Evolutionary conservation across 2,888 invertebrate genomes (phyloP), one percentile per base, ranked within the genome.

Genomic region (Lithophane semibrunnea): DNA sequence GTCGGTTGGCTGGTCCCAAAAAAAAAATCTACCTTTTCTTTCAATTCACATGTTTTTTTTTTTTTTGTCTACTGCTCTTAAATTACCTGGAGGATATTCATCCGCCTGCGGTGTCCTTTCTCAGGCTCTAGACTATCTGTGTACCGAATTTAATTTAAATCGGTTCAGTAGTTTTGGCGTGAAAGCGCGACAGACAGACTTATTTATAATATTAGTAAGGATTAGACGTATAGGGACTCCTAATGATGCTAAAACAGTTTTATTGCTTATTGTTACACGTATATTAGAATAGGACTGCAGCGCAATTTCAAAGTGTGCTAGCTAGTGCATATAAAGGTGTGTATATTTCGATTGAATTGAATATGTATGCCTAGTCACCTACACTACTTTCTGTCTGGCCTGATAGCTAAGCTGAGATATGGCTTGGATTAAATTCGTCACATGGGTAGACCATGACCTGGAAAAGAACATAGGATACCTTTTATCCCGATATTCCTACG

Each of bases 171-270:
- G 29, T 29, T 29, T 29, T 29, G 29, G 29, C 29, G 29, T 29
- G 29, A 29, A 29, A 29, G 29, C 29, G 29, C 29, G 29, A 29
- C 29, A 29, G 29, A 29, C 29, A 29, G 29, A 29, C 29, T 29
- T 29, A 29, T 29, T 29, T 29, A 29, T 29, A 29, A 29, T 29
- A 29, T 29, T 29, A 29, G 29, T 29, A 29, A 29, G 29, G 29
- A 8, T 52, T 44, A 10, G 10, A 29, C n/a, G 42, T 66, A 52
- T 66, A 54, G 44, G n/a, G 10, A 44, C 9, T 52, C 10, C 12
- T 12, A 54, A 79, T 37, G 13, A 52, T 58, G n/a, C 54, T 29
- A 24, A 72, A 80, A 52, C 47, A n/a, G 37, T 42, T 80, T 72
- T 29, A 80, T 58, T 44, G 44, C 42, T n/a, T 71, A 56, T 79